Evolutionary conservation across 2,888 invertebrate species (phyloP).

Genomic region (Habrosyne pyritoides): DNA sequence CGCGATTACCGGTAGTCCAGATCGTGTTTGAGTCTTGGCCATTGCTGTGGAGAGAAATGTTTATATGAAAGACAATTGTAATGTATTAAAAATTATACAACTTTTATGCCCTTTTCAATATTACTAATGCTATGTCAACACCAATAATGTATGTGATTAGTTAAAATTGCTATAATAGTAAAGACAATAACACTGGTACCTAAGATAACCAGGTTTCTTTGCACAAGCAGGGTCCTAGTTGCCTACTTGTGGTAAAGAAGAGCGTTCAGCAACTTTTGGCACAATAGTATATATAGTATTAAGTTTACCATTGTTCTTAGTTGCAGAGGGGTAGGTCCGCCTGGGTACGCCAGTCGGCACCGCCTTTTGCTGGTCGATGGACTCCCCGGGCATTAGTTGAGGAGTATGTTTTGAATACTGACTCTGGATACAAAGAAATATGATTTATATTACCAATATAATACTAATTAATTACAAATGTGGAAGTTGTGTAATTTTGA

Average conservation of each 20-base stretch:
- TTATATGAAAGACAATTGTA: not conserved
- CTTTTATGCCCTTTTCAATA: too few relatives aligned
- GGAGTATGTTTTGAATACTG: constrained; percentile 75
- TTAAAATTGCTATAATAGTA: too few relatives aligned
- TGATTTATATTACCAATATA: too few relatives aligned
- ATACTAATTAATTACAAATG: too few relatives aligned
- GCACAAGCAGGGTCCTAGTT: too few relatives aligned
- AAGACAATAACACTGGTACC: too few relatives aligned
- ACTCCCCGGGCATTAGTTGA: constrained; percentile 64
- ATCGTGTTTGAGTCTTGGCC: constrained; percentile 47
- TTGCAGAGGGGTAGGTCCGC: constrained; percentile 55
- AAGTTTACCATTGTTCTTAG: constrained; percentile 55
- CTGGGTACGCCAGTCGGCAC: constrained; percentile 81
- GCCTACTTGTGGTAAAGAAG: too few relatives aligned
- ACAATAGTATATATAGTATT: not conserved
- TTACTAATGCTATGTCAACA: too few relatives aligned
- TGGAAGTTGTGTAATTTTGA: too few relatives aligned
- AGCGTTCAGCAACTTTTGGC: too few relatives aligned
- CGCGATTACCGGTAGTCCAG: constrained; percentile 87
- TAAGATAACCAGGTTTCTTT: too few relatives aligned
- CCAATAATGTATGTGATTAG: too few relatives aligned
- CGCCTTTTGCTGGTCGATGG: constrained; percentile 65
- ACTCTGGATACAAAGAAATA: constrained; percentile 43
- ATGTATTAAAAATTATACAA: not conserved
- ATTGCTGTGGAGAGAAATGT: constrained; percentile 27